A percentile compares a stretch with the other conserved stretches of the same genome.
These are phyloP conservation scores for Melanotus villosus DNA, from an alignment of 2,888 invertebrate species.

Conservation along the genomic window DNA sequence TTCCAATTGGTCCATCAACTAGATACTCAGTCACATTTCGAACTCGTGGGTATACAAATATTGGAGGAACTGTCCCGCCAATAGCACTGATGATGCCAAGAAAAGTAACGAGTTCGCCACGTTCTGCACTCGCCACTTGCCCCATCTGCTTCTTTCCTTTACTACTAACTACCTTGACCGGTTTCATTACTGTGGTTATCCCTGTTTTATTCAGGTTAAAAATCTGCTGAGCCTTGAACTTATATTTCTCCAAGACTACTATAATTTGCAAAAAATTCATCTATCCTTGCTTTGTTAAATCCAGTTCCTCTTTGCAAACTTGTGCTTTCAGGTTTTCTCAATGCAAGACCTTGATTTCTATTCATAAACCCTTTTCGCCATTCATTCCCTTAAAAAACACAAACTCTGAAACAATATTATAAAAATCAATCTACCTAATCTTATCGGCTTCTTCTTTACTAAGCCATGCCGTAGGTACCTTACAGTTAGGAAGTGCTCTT, in stretches of 20 bases:
- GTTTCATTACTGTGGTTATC: conserved; percentile 47
- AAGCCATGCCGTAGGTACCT: neutral
- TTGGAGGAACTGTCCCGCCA: conserved; percentile 59
- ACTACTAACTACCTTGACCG: conserved; percentile 50
- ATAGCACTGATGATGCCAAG: conserved; percentile 57
- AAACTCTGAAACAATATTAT: neutral
- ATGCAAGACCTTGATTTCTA: neutral
- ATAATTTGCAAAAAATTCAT: conserved; percentile 31
- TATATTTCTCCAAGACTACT: conserved; percentile 10
- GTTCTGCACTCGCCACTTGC: conserved; percentile 60
- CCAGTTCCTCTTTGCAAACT: conserved; percentile 9
- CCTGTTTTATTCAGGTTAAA: conserved; percentile 34
- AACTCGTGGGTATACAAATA: conserved; percentile 53
- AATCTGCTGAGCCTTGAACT: conserved; percentile 20
- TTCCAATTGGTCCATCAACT: conserved; percentile 53
- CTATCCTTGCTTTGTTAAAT: conserved; percentile 29
- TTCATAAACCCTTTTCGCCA: neutral
- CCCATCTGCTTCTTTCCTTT: conserved; percentile 58
- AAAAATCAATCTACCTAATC: no score
- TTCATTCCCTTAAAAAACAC: neutral
- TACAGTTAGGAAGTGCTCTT: neutral
- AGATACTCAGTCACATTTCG: conserved; percentile 28
- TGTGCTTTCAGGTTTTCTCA: conserved; percentile 12
- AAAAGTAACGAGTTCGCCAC: conserved; percentile 61
- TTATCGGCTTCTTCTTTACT: neutral